Conservation (phyloP, 2,888 invertebrate genomes). For the Fragum whitleyi region DNA sequence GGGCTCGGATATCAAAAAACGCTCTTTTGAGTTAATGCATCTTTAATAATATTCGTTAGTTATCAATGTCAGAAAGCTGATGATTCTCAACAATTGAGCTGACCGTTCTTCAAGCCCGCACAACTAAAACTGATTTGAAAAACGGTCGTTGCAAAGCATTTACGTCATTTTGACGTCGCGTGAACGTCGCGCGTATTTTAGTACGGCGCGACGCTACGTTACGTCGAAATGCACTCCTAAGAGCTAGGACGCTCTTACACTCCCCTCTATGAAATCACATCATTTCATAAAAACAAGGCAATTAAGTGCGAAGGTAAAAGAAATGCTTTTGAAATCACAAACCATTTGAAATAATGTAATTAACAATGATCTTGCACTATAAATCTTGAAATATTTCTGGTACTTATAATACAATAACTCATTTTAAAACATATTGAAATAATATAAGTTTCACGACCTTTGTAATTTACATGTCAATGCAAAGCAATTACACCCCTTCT, state of each 20-base stretch:
- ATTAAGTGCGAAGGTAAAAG: too few species aligned
- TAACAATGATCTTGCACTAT: too few species aligned
- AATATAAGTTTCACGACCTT: neutral
- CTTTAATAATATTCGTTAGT: neutral
- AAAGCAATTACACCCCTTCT: neutral
- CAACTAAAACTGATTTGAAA: neutral
- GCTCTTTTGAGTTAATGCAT: neutral
- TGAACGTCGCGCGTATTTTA: neutral
- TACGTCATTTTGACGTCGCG: neutral
- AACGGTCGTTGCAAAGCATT: too few species aligned
- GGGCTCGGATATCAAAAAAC: neutral
- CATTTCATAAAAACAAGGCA: neutral
- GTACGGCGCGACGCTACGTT: slow-evolving; percentile 2
- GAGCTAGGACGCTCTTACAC: neutral
- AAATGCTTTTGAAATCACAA: too few species aligned
- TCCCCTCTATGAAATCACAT: neutral
- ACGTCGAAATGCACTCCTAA: neutral
- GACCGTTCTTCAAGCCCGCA: neutral
- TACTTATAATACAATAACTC: neutral
- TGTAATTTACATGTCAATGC: neutral
- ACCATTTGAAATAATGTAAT: too few species aligned
- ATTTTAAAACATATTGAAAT: neutral
- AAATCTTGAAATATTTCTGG: neutral
- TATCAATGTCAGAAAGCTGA: too few species aligned
- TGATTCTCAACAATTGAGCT: slow-evolving; percentile 1